A percentile compares a stretch with the other conserved stretches of the same genome.
phyloP scores from a whole-genome alignment of 2,113 vertebrate genomes.

The Marmota monax region DNA sequence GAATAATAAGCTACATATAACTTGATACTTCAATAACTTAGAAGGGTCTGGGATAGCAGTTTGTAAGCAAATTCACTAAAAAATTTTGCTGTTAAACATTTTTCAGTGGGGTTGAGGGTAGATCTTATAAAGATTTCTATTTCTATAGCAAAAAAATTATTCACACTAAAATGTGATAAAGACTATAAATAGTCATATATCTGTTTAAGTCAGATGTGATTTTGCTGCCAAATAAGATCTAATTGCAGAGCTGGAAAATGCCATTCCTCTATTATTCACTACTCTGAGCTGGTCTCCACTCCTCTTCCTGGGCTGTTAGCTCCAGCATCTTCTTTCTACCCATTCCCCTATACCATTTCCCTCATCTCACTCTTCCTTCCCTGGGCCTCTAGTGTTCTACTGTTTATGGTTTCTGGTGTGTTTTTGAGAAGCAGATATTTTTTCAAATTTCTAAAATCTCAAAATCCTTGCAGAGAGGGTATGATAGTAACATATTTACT shows the following conservation, averaged over 20 bases:
- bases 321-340: background rate
- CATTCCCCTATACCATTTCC: background rate
- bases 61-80: background rate
- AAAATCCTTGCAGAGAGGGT: background rate
- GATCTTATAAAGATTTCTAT: constrained; percentile 13
- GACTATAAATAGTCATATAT: background rate
- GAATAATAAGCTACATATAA: background rate
- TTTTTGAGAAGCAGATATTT: background rate
- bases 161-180: background rate
- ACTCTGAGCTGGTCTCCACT: background rate
- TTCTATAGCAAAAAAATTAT: background rate
- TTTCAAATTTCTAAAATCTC: background rate
- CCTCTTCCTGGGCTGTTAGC: background rate
- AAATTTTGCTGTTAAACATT: background rate
- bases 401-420: background rate
- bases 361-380: background rate
- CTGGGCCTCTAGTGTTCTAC: background rate
- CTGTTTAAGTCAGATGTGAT: background rate
- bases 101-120: background rate
- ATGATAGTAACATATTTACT: background rate
- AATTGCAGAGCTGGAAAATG: background rate
- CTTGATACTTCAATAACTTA: background rate
- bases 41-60: background rate
- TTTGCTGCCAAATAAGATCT: background rate
- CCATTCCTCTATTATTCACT: background rate